Evolutionary conservation across 2,113 vertebrate genomes (phyloP), one percentile per base, ranked within the genome.

Genomic region (Callipepla californica): DNA sequence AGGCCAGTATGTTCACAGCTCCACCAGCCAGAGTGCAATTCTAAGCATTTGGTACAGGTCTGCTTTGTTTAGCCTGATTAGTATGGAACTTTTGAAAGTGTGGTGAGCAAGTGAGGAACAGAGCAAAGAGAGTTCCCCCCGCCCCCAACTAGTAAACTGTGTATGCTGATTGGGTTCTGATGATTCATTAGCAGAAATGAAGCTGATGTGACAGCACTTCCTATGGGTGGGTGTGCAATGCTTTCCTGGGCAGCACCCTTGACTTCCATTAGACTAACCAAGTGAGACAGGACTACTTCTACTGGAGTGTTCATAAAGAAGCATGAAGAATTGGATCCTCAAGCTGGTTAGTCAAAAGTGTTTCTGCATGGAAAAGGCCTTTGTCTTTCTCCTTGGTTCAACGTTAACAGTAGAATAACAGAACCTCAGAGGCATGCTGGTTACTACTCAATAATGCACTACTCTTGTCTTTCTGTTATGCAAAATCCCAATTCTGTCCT

Each of bases 51-150:
- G 82, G 58, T 79, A 79, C 13, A 58, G 14, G 2, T 17, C 16
- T 67, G n/a, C 38, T 78, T 53, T 85, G 80, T 38, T 89, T 96
- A 65, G 89, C 80, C 79, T 89, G 67, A 66, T 95, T 82, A 90
- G 73, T 96, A 59, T 59, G 48, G n/a, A 90, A 30, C 28, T 36
- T 83, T 90, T 84, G 26, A 78, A 90, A 90, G 75, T 87, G n/a
- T 53, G 61, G 65, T 50, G 68, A 93, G 69, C 1, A 6, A 28
- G 36, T 47, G 30, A 45, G 30, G 59, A 69, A 61, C 3, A 87
- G 19, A 74, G 48, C 32, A 68, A 57, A 78, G 59, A 76, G 34
- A 85, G 90, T 12, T 40, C 12, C 40, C 40, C 18, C 9, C 38
- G 89, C 25, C 13, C 25, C 13, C 26, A 11, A 57, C 28, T n/a